Conservation (phyloP, 2,113 vertebrate genomes). For the Cercocebus atys region DNA sequence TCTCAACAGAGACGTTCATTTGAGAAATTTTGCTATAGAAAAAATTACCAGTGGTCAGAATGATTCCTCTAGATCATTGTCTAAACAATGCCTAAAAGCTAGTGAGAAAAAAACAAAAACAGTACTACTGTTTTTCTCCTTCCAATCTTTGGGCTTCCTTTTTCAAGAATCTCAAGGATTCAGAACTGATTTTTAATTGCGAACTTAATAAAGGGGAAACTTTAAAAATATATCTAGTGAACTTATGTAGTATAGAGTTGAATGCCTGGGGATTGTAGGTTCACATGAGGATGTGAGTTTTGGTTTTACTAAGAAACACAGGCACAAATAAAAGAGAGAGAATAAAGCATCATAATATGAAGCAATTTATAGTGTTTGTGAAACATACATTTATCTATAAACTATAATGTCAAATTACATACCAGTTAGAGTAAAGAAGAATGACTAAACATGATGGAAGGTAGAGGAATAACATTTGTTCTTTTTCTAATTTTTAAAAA, state of each 20-base stretch:
- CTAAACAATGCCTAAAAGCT: background rate
- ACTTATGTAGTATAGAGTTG: background rate
- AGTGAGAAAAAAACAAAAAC: background rate
- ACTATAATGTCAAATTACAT: background rate
- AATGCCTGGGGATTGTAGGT: background rate
- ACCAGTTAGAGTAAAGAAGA: background rate
- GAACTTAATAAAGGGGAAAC: background rate
- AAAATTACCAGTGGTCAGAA: background rate
- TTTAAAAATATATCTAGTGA: background rate
- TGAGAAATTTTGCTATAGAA: background rate
- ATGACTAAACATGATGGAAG: background rate
- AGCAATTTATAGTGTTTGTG: background rate
- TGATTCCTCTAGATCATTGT: background rate
- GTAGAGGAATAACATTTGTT: background rate
- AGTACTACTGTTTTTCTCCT: background rate
- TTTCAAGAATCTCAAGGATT: background rate
- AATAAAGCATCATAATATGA: background rate
- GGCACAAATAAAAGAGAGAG: background rate
- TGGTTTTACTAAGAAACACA: conserved; percentile 35
- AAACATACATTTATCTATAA: background rate
- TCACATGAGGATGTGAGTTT: background rate
- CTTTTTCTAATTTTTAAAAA: background rate
- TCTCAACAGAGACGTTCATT: background rate
- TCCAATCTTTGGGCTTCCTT: background rate
- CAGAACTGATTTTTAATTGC: background rate